A percentile compares a stretch with the other conserved stretches of the same genome.
Evolutionary conservation across 2,888 invertebrate species (phyloP).

Genomic region (Drosophila niveifrons): DNA sequence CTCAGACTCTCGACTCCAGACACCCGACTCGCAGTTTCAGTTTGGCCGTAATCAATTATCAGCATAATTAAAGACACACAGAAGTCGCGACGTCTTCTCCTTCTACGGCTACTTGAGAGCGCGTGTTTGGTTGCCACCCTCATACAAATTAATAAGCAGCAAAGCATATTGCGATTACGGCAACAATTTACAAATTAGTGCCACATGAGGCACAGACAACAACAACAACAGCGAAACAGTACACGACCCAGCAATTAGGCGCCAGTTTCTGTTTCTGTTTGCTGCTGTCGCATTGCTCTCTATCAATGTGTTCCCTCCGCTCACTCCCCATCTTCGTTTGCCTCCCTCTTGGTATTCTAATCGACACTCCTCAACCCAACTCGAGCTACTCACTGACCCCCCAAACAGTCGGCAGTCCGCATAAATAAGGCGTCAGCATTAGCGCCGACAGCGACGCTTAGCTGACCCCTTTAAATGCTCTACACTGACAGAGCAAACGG

Average conservation of each 20-base stretch:
- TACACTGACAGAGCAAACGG: slow-evolving; percentile 5
- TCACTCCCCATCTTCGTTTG: not conserved
- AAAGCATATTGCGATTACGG: slow-evolving; percentile 77
- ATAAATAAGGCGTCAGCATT: slow-evolving; percentile 68
- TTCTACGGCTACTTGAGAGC: not conserved
- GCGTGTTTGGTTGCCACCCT: slow-evolving; percentile 52
- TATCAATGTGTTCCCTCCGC: slow-evolving; percentile 3
- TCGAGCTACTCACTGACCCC: slow-evolving; percentile 48
- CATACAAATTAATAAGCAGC: slow-evolving; percentile 74
- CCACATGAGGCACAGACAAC: slow-evolving; percentile 73
- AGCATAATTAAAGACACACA: slow-evolving; percentile 69
- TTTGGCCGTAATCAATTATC: slow-evolving; percentile 71
- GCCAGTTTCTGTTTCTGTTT: slow-evolving; percentile 46
- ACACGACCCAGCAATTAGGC: slow-evolving; percentile 59
- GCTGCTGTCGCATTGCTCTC: slow-evolving; percentile 33
- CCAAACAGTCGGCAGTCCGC: slow-evolving; percentile 51
- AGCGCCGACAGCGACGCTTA: slow-evolving; percentile 61
- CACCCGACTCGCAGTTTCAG: slow-evolving; percentile 35
- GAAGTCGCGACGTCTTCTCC: slow-evolving; percentile 46
- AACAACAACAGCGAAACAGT: slow-evolving; percentile 14
- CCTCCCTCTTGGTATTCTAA: slow-evolving; percentile 11
- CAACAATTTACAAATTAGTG: slow-evolving; percentile 79
- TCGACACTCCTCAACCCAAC: slow-evolving; percentile 21
- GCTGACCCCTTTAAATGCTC: slow-evolving; percentile 62
- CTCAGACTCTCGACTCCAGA: slow-evolving; percentile 34